phyloP scores from a whole-genome alignment of 2,113 vertebrate species.

The Telmatochromis sp. region DNA sequence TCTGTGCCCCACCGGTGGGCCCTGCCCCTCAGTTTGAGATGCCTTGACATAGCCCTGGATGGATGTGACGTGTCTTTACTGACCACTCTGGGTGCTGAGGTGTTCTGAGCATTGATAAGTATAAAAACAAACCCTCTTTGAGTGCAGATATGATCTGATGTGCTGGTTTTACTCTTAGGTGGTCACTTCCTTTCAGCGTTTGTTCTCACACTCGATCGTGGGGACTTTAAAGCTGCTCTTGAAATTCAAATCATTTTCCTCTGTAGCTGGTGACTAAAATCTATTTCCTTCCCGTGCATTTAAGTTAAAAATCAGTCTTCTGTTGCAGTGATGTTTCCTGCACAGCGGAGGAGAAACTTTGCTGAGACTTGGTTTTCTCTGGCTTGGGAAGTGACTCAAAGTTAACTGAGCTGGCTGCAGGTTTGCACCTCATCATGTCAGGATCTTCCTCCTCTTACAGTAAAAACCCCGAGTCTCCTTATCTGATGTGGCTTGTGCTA shows the following conservation, averaged over 20 bases:
- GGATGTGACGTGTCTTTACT: background rate
- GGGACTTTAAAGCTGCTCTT: background rate
- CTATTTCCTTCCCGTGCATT: background rate
- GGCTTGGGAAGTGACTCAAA: background rate
- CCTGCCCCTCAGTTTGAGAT: background rate
- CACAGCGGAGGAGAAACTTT: background rate
- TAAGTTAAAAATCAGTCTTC: background rate
- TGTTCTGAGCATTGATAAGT: background rate
- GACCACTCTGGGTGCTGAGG: rapidly evolving
- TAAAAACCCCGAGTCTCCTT: background rate
- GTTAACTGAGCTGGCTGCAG: background rate
- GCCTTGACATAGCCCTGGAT: background rate
- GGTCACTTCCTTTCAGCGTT: background rate
- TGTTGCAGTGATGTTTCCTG: background rate
- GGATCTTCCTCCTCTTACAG: background rate
- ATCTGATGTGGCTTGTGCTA: constrained; percentile 30
- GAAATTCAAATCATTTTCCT: background rate
- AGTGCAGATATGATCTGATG: background rate
- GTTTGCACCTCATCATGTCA: background rate
- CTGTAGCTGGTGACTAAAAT: background rate
- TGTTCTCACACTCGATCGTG: background rate
- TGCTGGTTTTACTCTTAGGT: background rate
- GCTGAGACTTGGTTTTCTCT: background rate
- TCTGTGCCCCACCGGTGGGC: rapidly evolving
- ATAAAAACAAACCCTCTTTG: background rate